Evolutionary conservation across 2,797 vertebrate species (phyloP).

Genomic region (Parotocinclus haroldoi): DNA sequence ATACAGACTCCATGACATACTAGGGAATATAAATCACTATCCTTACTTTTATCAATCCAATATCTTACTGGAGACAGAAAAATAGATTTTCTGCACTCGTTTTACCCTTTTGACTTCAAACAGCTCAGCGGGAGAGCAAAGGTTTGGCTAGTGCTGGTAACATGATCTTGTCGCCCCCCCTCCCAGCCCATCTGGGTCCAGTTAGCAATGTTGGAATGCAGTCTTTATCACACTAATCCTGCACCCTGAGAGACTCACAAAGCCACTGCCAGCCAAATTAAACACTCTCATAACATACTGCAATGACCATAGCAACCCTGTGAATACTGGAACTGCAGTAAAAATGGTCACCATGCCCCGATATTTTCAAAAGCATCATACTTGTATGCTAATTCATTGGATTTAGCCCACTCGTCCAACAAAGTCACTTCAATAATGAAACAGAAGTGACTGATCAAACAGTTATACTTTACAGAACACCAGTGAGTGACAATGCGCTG

Average conservation of each 20-base stretch:
- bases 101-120: conserved; percentile 50
- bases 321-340: conserved; percentile 11
- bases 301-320: background rate
- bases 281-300: conserved; percentile 52
- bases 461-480: no score
- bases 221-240: conserved; percentile 69
- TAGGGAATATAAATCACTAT: background rate
- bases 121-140: conserved; percentile 38
- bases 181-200: conserved; percentile 66
- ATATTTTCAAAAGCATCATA: conserved; percentile 31
- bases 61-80: conserved; percentile 42
- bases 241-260: conserved; percentile 26
- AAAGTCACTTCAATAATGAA: background rate
- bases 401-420: conserved; percentile 29
- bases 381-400: conserved; percentile 31
- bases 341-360: background rate
- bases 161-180: conserved; percentile 55
- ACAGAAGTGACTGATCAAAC: no score
- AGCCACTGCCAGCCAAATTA: conserved; percentile 56
- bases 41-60: conserved; percentile 55
- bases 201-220: conserved; percentile 62
- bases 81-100: conserved; percentile 26
- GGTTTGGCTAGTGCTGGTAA: conserved; percentile 63
- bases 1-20: no score
- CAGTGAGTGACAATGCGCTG: no score